These are phyloP conservation scores for Pseudeuparius sepicola DNA, from an alignment of 2,888 invertebrate species.

Conservation along the genomic window DNA sequence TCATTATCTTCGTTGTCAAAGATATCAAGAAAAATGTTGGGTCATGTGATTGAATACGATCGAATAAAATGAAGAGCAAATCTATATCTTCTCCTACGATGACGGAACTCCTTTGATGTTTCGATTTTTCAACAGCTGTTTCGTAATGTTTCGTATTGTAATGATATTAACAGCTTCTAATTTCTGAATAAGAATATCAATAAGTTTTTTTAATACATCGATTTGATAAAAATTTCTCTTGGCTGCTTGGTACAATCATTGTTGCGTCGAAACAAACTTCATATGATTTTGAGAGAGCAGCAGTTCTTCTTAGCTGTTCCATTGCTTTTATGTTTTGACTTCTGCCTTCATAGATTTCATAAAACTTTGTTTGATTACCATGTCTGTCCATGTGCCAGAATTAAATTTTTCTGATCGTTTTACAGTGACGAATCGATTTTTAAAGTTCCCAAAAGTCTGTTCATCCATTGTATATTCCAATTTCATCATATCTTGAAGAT, in stretches of 20 bases:
- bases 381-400: no score
- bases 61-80: constrained; percentile 28
- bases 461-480: constrained; percentile 5
- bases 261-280: constrained; percentile 33
- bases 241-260: constrained; percentile 28
- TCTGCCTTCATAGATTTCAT: constrained; percentile 25
- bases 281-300: constrained; percentile 32
- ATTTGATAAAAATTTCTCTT: constrained; percentile 26
- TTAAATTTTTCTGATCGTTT: constrained; percentile 22
- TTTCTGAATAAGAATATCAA: constrained; percentile 31
- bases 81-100: constrained; percentile 35
- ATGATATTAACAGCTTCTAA: constrained; percentile 32
- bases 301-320: constrained; percentile 33
- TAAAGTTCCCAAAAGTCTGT: constrained; percentile 8
- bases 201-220: constrained; percentile 25
- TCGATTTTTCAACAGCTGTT: constrained; percentile 23
- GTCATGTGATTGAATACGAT: constrained; percentile 20
- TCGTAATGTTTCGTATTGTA: constrained; percentile 33
- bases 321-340: constrained; percentile 31
- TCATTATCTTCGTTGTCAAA: constrained; percentile 32
- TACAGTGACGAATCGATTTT: constrained; percentile 20
- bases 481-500: constrained; percentile 5
- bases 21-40: constrained; percentile 24
- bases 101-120: constrained; percentile 24
- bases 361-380: no score